These are phyloP conservation scores for Aphrocallistes beatrix DNA, from an alignment of 37 sponge, comb jelly and placozoan genomes.

Conservation along the genomic window DNA sequence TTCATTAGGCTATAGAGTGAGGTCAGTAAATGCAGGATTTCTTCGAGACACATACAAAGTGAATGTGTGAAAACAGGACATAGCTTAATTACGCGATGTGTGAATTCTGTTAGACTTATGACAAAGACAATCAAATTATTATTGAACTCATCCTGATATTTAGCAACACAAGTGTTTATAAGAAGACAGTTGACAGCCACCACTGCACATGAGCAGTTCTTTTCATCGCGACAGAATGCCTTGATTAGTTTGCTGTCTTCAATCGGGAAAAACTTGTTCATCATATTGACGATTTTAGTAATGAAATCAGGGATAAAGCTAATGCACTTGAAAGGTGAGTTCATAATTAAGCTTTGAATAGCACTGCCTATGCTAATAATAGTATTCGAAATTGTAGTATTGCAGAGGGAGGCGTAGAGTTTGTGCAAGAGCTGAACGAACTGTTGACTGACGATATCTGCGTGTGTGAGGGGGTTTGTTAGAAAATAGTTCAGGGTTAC, in stretches of 20 bases:
- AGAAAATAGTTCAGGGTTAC: not conserved
- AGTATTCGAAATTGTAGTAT: not conserved
- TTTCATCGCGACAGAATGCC: not conserved
- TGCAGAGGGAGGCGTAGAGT: not conserved
- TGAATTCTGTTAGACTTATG: not conserved
- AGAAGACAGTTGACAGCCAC: not conserved
- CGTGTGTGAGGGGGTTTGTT: not conserved
- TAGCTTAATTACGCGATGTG: not conserved
- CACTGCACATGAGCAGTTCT: not conserved
- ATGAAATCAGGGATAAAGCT: not conserved
- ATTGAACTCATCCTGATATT: not conserved
- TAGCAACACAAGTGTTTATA: not conserved
- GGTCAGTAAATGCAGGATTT: not conserved
- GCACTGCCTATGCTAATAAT: constrained; percentile 10
- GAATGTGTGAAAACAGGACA: not conserved
- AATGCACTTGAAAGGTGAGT: not conserved
- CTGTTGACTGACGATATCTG: not conserved
- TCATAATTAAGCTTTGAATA: not conserved
- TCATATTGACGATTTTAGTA: not conserved
- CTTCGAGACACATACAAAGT: not conserved
- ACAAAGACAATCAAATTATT: not conserved
- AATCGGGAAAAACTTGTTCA: not conserved
- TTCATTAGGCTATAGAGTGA: not conserved
- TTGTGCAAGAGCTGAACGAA: not conserved
- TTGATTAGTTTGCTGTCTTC: not conserved